Evolutionary conservation across 2,888 invertebrate species (phyloP).

Genomic region (Anticlea derivata): DNA sequence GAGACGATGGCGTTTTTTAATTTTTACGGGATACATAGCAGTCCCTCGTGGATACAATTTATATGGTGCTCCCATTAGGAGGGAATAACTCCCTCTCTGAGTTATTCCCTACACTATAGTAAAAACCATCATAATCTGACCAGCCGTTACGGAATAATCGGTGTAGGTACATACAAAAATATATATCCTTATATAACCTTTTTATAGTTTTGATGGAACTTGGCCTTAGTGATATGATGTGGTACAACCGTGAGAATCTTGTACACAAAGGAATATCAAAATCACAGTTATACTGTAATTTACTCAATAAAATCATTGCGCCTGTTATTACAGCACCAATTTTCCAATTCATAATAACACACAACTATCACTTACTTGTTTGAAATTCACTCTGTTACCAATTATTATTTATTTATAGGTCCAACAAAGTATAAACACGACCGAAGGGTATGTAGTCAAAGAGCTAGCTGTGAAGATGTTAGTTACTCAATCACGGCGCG

Average conservation of each 20-base stretch:
- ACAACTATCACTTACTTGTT: conserved; percentile 47
- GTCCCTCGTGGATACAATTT: too few relatives aligned
- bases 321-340: conserved; percentile 28
- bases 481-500: neutral
- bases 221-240: too few relatives aligned
- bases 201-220: too few relatives aligned
- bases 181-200: too few relatives aligned
- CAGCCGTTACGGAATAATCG: too few relatives aligned
- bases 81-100: too few relatives aligned
- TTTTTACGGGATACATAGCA: too few relatives aligned
- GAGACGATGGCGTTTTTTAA: too few relatives aligned
- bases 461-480: conserved; percentile 2
- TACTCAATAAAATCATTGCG: conserved; percentile 16
- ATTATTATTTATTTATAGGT: conserved; percentile 56
- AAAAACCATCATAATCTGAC: too few relatives aligned
- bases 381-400: conserved; percentile 47
- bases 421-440: conserved; percentile 50
- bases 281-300: conserved; percentile 14
- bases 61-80: too few relatives aligned
- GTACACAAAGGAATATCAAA: conserved; percentile 11
- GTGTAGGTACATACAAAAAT: too few relatives aligned
- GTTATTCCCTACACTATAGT: too few relatives aligned
- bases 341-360: conserved; percentile 38
- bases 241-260: neutral
- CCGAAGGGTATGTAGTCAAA: conserved; percentile 30